Conservation (phyloP, 2,113 vertebrate genomes). For the Gambusia affinis region DNA sequence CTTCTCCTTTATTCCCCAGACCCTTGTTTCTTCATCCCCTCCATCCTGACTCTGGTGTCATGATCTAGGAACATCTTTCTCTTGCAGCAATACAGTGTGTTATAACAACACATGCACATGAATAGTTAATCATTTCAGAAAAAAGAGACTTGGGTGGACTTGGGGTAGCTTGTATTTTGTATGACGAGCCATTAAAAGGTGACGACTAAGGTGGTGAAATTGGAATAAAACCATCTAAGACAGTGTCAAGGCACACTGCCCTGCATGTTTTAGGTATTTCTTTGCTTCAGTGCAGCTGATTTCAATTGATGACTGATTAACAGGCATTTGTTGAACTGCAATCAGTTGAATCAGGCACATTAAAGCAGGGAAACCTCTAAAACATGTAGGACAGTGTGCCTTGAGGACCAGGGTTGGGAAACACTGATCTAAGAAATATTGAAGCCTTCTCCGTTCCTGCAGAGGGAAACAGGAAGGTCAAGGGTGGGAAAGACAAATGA, state of each 20-base stretch:
- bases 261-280: no score
- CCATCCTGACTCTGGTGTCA: slow-evolving; percentile 8
- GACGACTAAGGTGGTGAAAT: slow-evolving; percentile 35
- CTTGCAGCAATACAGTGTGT: not conserved
- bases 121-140: not conserved
- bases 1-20: slow-evolving; percentile 72
- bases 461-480: slow-evolving; percentile 7
- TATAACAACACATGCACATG: not conserved
- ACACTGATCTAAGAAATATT: slow-evolving; percentile 19
- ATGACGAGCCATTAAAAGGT: slow-evolving; percentile 28
- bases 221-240: slow-evolving; percentile 19
- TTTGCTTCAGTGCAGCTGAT: no score
- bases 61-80: not conserved
- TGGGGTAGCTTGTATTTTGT: slow-evolving; percentile 19
- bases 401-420: no score
- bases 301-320: no score
- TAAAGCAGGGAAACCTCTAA: no score
- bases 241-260: no score
- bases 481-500: slow-evolving; percentile 58
- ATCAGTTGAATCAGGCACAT: no score
- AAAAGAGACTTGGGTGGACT: not conserved
- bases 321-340: no score
- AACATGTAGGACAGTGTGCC: no score
- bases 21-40: slow-evolving; percentile 37
- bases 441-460: slow-evolving; percentile 31